Evolutionary conservation across 2,888 invertebrate species (phyloP).

Genomic region (Boloria euphrosyne): DNA sequence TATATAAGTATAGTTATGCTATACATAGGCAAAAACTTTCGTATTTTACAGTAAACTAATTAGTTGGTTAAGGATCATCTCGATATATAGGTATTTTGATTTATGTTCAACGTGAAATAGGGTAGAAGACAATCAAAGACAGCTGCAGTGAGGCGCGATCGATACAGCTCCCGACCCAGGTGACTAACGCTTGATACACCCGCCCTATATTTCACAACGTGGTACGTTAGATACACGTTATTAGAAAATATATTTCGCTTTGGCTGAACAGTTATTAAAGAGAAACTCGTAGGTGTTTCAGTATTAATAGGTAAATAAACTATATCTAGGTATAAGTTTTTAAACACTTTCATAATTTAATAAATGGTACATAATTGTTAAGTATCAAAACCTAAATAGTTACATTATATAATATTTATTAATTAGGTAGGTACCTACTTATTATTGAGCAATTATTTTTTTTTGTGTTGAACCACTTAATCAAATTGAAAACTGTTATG

Average conservation of each 20-base stretch:
- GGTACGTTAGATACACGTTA: neutral
- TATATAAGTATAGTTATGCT: too few species aligned
- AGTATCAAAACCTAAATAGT: too few species aligned
- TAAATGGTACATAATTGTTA: too few species aligned
- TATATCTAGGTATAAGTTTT: too few species aligned
- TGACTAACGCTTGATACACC: slow-evolving; percentile 18
- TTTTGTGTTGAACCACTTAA: too few species aligned
- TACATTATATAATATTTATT: neutral
- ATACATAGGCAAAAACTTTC: too few species aligned
- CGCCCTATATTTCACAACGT: slow-evolving; percentile 1
- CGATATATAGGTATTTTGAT: neutral
- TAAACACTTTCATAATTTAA: too few species aligned
- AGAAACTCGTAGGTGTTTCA: too few species aligned
- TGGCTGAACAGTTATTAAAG: too few species aligned
- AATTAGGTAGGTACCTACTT: neutral
- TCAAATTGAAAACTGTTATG: too few species aligned
- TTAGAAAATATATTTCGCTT: neutral
- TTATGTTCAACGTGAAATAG: slow-evolving; percentile 3
- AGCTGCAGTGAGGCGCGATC: slow-evolving; percentile 30
- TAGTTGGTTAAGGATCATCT: neutral
- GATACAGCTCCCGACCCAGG: slow-evolving; percentile 32
- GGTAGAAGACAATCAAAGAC: slow-evolving; percentile 16
- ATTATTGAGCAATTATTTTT: neutral
- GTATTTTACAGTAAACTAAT: neutral
- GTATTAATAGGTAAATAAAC: too few species aligned